phyloP scores from a whole-genome alignment of 2,888 invertebrate genomes.

The Drosophila yooni region DNA sequence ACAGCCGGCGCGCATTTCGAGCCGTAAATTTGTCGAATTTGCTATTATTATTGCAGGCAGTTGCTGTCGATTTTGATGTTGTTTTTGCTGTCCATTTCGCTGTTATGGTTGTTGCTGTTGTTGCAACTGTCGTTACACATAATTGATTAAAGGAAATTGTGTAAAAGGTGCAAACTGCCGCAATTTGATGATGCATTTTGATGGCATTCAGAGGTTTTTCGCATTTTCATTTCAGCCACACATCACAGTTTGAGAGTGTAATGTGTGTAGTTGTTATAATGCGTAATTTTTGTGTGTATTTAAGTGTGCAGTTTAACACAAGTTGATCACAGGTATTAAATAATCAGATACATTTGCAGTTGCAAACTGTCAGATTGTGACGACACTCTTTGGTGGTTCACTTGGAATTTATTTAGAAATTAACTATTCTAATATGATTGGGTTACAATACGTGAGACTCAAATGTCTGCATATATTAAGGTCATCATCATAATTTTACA shows the following conservation, averaged over 20 bases:
- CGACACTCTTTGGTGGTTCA: neutral
- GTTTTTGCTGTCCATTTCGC: conserved; percentile 13
- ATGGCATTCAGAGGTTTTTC: conserved; percentile 44
- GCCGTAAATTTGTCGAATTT: conserved; percentile 67
- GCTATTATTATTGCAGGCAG: conserved; percentile 56
- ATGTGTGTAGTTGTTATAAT: neutral
- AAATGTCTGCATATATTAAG: neutral
- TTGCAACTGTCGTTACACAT: conserved; percentile 55
- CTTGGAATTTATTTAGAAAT: neutral
- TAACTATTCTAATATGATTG: neutral
- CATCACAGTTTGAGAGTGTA: neutral
- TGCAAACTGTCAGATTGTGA: neutral
- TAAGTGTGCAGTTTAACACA: conserved; percentile 1
- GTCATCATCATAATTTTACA: neutral
- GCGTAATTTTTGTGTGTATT: neutral
- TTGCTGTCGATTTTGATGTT: conserved; percentile 30
- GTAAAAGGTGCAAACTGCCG: conserved; percentile 73
- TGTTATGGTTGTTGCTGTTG: conserved; percentile 21
- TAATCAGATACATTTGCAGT: neutral
- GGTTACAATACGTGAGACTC: neutral
- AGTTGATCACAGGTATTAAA: neutral
- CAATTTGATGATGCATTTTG: conserved; percentile 62
- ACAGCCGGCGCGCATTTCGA: conserved; percentile 68
- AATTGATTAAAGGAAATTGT: conserved; percentile 73
- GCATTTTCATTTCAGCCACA: conserved; percentile 42